These are phyloP conservation scores for Philantomba maxwellii DNA, from an alignment of 2,113 vertebrate species.

Conservation along the genomic window DNA sequence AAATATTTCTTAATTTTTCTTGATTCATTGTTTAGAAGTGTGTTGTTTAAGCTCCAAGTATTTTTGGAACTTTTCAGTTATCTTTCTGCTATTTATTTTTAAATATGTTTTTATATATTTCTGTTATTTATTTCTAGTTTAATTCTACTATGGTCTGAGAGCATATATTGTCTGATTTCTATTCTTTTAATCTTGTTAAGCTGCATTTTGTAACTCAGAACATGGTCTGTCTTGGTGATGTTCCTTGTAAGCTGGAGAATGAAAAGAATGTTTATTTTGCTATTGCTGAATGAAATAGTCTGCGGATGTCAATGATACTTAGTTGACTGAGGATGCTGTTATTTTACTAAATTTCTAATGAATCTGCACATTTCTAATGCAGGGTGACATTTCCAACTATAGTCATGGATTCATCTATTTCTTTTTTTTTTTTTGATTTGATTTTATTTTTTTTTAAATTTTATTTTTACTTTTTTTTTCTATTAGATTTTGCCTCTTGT, in stretches of 20 bases:
- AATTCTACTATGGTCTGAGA: neutral
- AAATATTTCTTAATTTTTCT: neutral
- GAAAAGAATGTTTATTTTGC: neutral
- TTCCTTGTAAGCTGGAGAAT: neutral
- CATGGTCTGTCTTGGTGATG: neutral
- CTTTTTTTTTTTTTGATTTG: neutral
- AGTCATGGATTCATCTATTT: neutral
- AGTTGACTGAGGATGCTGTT: neutral
- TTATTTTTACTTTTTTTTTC: neutral
- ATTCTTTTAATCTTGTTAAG: neutral
- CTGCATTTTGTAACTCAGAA: neutral
- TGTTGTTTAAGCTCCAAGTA: neutral
- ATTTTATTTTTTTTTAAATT: too few species aligned
- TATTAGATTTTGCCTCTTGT: neutral
- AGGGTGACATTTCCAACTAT: neutral
- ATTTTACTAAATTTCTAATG: neutral
- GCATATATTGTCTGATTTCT: neutral
- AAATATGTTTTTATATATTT: neutral
- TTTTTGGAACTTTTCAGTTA: neutral
- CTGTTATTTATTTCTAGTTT: neutral
- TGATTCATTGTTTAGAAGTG: neutral
- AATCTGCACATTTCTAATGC: neutral
- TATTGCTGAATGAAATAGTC: neutral
- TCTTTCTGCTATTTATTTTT: neutral
- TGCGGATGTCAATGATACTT: neutral